phyloP scores from a whole-genome alignment of 2,888 invertebrate genomes.

The Eurytoma adleriae region DNA sequence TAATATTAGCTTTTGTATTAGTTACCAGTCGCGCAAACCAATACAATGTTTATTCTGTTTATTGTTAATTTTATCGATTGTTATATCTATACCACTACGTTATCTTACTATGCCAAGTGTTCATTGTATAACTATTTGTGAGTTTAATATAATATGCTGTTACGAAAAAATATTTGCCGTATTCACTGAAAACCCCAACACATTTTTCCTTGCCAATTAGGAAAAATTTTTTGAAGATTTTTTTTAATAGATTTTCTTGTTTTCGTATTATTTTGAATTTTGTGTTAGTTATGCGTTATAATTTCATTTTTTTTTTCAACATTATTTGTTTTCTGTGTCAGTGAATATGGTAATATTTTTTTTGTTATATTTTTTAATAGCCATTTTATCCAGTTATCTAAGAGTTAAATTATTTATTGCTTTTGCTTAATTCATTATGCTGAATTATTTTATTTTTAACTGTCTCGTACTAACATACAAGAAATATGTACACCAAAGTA shows the following conservation, averaged over 20 bases:
- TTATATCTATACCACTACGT: conserved; percentile 22
- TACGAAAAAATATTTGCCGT: conserved; percentile 69
- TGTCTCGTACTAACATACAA: not conserved
- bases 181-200: conserved; percentile 70
- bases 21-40: not conserved
- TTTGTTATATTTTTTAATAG: not conserved
- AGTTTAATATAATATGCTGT: conserved; percentile 68
- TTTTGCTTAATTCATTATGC: not conserved
- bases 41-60: not conserved
- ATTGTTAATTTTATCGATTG: conserved; percentile 26
- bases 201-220: conserved; percentile 57
- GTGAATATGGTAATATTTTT: conserved; percentile 59
- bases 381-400: not conserved
- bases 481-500: no score
- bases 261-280: not conserved
- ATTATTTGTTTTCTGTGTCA: conserved; percentile 25
- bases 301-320: conserved; percentile 6
- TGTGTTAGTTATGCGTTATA: not conserved
- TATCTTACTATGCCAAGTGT: conserved; percentile 17
- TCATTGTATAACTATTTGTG: conserved; percentile 52
- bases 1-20: conserved; percentile 15
- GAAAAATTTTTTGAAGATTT: conserved; percentile 51
- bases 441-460: not conserved
- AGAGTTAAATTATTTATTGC: not conserved
- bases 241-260: not conserved